Conservation (phyloP, 2,113 vertebrate genomes). For the Oreocharis arfaki region DNA sequence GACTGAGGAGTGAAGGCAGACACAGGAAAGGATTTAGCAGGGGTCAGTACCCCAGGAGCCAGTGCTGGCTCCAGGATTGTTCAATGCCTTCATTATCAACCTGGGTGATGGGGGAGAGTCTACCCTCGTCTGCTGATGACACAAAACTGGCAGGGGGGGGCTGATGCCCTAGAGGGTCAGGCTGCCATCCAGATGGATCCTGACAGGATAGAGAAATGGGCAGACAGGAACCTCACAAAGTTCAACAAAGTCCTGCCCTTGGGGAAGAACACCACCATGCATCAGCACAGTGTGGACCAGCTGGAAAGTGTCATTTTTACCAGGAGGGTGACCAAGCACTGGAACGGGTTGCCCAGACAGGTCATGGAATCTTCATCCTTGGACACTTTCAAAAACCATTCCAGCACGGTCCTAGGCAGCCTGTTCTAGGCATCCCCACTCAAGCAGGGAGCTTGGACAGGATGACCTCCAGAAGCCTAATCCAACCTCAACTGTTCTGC, state of each 20-base stretch:
- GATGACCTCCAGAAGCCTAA: neutral
- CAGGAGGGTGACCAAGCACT: neutral
- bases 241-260: neutral
- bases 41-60: neutral
- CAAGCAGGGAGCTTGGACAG: neutral
- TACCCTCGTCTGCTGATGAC: neutral
- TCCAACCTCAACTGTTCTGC: neutral
- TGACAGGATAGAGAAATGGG: neutral
- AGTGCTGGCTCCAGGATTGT: neutral
- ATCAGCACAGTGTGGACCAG: neutral
- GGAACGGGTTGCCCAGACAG: neutral
- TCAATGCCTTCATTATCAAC: fast-evolving
- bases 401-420: neutral
- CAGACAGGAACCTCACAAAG: neutral
- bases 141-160: neutral
- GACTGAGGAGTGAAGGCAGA: neutral
- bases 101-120: too few relatives aligned
- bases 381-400: neutral
- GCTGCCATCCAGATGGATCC: neutral
- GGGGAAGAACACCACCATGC: neutral
- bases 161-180: neutral
- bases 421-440: neutral
- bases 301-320: neutral
- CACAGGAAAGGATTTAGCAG: neutral
- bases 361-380: neutral